A percentile compares a stretch with the other conserved stretches of the same genome.
Evolutionary conservation across 2,797 vertebrate species (phyloP).

Genomic region (Silurus lanzhouensis): DNA sequence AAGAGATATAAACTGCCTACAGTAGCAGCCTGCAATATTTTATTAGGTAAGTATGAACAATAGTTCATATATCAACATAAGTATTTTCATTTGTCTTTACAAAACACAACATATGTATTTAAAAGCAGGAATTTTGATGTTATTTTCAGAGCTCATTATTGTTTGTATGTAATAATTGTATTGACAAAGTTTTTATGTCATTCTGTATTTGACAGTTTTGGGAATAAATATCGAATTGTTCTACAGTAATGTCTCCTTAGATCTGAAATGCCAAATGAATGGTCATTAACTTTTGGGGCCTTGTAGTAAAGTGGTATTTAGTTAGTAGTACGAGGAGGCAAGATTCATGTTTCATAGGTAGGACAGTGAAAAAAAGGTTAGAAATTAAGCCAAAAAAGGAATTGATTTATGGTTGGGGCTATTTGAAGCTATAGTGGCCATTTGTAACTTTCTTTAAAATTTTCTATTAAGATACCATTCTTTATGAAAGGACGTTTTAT

Average conservation of each 20-base stretch:
- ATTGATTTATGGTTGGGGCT: not conserved
- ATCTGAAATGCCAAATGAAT: not conserved
- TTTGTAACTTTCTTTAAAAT: too few species aligned
- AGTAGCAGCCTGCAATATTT: too few species aligned
- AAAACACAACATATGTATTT: not conserved
- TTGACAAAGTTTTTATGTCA: not conserved
- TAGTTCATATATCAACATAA: not conserved
- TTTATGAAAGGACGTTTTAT: not conserved
- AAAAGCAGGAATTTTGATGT: not conserved
- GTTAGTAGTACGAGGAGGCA: not conserved
- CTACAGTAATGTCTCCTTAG: not conserved
- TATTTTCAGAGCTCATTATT: not conserved
- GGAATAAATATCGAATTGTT: not conserved
- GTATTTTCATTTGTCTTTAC: not conserved
- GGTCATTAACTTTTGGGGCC: not conserved
- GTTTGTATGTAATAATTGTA: not conserved
- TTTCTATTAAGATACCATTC: not conserved
- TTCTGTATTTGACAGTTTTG: not conserved
- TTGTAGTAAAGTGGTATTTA: not conserved
- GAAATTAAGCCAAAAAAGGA: not conserved
- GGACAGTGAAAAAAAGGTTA: not conserved
- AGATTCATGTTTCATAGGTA: not conserved
- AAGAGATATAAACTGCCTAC: too few species aligned
- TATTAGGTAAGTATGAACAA: not conserved
- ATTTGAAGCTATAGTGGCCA: not conserved